Percentiles rank a stretch among this genome's conserved stretches.
phyloP scores from a whole-genome alignment of 2,113 vertebrate genomes.

The Chionomys nivalis region DNA sequence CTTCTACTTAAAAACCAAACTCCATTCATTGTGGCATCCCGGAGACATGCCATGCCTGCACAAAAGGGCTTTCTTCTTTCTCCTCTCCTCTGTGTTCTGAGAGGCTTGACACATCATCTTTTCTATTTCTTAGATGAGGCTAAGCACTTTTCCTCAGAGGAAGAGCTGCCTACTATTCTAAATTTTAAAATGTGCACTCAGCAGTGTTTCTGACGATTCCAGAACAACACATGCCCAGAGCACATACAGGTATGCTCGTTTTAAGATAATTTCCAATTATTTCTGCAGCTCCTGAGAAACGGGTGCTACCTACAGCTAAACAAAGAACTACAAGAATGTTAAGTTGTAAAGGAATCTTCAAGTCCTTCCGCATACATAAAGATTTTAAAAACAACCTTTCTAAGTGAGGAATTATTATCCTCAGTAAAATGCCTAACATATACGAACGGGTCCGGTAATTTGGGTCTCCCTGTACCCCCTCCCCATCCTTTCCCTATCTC shows the following conservation, averaged over 20 bases:
- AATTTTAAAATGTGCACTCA: conserved; percentile 25
- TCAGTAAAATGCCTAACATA: not conserved
- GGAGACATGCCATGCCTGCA: fast-evolving
- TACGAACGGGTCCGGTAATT: not conserved
- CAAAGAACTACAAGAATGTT: not conserved
- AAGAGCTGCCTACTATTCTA: not conserved
- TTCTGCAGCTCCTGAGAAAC: not conserved
- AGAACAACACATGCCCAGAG: not conserved
- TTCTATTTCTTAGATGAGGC: not conserved
- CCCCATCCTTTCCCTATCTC: fast-evolving
- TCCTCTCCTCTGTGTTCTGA: not conserved
- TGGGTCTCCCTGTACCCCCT: not conserved
- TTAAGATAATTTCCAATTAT: conserved; percentile 42
- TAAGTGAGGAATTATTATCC: not conserved
- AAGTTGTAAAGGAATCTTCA: not conserved
- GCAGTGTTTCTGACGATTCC: not conserved
- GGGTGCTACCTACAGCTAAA: not conserved
- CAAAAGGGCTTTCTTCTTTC: not conserved
- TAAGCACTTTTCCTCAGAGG: conserved; percentile 27
- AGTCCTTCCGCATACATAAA: not conserved
- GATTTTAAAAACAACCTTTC: not conserved
- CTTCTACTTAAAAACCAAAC: conserved; percentile 24
- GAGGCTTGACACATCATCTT: not conserved
- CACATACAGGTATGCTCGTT: not conserved
- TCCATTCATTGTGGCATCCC: not conserved